Base-by-base conservation (phyloP, 2,797 vertebrate species). In the Sebastiscus tertius region DNA sequence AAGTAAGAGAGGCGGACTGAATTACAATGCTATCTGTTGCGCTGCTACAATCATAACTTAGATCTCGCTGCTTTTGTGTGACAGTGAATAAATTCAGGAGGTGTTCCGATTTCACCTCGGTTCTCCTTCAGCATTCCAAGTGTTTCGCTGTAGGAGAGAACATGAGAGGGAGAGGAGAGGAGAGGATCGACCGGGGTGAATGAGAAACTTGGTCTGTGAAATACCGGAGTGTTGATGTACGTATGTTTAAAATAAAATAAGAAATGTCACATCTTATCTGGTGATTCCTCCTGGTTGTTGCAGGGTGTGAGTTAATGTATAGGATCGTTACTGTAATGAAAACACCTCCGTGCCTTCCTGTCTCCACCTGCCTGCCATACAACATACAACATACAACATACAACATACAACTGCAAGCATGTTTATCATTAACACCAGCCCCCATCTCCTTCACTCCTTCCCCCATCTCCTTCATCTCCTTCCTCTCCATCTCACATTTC, bases 11-110 rank as follows among this genome's bases (percentile, higher is more conserved):
- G 4, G 54, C 2, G 0, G 33, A 5, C 64, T 68, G 36, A 74
- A 81, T 85, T 79, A 77, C 6, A 29, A 72, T 65, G 60, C 65
- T 36, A 33, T 67, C 72, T 73, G 71, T 54, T 33, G 18, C 63
- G 11, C 1, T n/a, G 18, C 70, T 63, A 27, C 26, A n/a, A 33
- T 81, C 36, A 65, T 12, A 81, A 39, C 9, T 64, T 36, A 65
- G 29, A 72, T 34, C 61, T 59, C 4, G 11, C 14, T 49, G 69
- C 39, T 79, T 75, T 75, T 69, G 59, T 80, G 3, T 8, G 55
- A 16, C 24, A 2, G 8, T 6, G 16, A 64, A 49, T 75, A 6
- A 46, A 80, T 62, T 69, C 46, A 46, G 29, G 36, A 20, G 64
- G 59, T 46, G 56, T 59, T 72, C 24, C 27, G 13, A 60, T 55